These are phyloP conservation scores for Zenarchopterus dispar DNA, from an alignment of 2,797 vertebrate genomes.

Conservation along the genomic window DNA sequence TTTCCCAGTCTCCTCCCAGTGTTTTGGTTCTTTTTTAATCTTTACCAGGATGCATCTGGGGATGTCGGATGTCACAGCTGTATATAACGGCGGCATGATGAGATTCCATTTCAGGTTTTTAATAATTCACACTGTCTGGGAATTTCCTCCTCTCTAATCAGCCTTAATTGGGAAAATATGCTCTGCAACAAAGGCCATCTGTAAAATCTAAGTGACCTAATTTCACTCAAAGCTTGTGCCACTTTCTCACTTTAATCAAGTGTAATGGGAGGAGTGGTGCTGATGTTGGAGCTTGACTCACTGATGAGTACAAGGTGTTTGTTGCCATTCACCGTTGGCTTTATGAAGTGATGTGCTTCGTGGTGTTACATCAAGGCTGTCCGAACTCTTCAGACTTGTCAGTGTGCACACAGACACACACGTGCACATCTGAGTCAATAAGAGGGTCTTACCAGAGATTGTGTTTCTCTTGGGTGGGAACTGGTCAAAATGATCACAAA, in stretches of 20 bases:
- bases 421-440: constrained; percentile 38
- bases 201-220: constrained; percentile 73
- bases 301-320: constrained; percentile 7
- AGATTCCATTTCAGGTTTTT: constrained; percentile 75
- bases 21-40: neutral
- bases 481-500: constrained; percentile 23
- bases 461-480: constrained; percentile 50
- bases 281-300: constrained; percentile 20
- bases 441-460: constrained; percentile 38
- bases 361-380: constrained; percentile 22
- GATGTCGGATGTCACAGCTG: constrained; percentile 48
- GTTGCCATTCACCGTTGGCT: constrained; percentile 12
- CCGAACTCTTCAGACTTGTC: constrained; percentile 1
- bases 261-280: constrained; percentile 41
- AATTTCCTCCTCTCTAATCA: constrained; percentile 77
- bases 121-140: constrained; percentile 82
- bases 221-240: constrained; percentile 61
- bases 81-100: constrained; percentile 53
- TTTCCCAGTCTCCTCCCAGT: constrained; percentile 5
- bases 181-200: constrained; percentile 74
- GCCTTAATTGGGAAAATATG: constrained; percentile 80
- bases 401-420: constrained; percentile 3
- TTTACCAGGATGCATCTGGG: constrained; percentile 53
- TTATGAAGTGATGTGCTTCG: constrained; percentile 11
- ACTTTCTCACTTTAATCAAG: constrained; percentile 69